phyloP scores from a whole-genome alignment of 2,113 vertebrate species.

The Fulmarus glacialis region DNA sequence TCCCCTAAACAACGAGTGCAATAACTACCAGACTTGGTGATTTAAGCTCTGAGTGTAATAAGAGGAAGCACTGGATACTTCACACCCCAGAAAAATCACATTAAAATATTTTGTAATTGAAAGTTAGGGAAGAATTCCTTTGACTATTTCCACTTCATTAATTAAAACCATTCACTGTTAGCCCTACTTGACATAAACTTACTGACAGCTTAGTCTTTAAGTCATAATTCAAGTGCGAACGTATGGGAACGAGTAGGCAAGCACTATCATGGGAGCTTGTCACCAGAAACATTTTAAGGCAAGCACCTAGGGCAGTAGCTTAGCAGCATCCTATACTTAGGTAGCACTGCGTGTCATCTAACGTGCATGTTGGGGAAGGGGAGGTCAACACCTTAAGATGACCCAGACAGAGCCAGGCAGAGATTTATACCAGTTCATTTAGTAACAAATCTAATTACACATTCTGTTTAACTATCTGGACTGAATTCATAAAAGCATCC shows the following conservation, averaged over 20 bases:
- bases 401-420: neutral
- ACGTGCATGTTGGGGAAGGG: rapidly evolving
- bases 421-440: neutral
- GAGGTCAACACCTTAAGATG: neutral
- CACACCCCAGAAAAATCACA: neutral
- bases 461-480: neutral
- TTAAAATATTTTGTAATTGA: neutral
- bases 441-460: neutral
- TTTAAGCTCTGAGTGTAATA: neutral
- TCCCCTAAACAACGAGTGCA: neutral
- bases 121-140: neutral
- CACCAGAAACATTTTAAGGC: neutral
- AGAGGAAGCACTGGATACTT: neutral
- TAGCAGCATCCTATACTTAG: neutral
- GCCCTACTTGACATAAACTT: neutral
- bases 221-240: neutral
- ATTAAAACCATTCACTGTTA: neutral
- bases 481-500: neutral
- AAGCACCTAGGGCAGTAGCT: neutral
- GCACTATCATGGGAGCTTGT: neutral
- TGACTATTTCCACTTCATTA: neutral
- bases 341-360: neutral
- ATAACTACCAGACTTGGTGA: neutral
- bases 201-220: neutral
- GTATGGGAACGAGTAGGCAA: neutral